Conservation (phyloP, 1,140 invertebrate genomes). For the Trichomalopsis sarcophagae region DNA sequence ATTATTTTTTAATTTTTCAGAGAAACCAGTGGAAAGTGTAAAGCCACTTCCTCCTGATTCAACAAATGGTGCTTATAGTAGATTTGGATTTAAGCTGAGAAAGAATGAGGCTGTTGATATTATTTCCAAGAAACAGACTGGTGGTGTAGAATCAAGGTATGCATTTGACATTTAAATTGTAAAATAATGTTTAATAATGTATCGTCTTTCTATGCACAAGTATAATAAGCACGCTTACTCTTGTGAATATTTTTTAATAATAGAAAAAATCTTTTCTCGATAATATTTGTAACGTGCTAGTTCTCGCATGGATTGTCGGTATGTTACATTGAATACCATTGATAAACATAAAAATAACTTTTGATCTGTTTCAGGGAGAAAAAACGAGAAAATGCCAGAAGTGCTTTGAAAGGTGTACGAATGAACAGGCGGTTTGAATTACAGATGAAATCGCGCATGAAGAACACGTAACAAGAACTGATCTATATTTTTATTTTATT, state of each 20-base stretch:
- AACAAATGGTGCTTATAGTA: constrained; percentile 63
- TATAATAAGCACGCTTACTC: no score
- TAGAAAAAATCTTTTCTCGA: not conserved
- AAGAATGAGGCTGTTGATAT: constrained; percentile 61
- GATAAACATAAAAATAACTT: no score
- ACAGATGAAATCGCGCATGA: constrained; percentile 77
- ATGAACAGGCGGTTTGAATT: constrained; percentile 81
- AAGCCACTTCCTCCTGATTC: constrained; percentile 36
- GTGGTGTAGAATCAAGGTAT: constrained; percentile 49
- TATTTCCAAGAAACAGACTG: constrained; percentile 53
- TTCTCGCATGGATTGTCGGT: no score
- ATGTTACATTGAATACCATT: no score
- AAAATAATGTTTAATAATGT: not conserved
- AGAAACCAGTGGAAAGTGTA: constrained; percentile 35
- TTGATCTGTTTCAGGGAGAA: constrained; percentile 59
- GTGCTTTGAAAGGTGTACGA: constrained; percentile 77
- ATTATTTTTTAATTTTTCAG: not conserved
- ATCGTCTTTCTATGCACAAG: no score
- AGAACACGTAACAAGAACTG: constrained; percentile 46
- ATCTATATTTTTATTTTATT: not conserved
- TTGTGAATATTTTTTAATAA: no score
- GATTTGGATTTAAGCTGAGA: constrained; percentile 72
- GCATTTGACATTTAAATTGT: constrained; percentile 34
- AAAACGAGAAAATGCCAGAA: constrained; percentile 70
- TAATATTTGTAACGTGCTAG: not conserved